These are phyloP conservation scores for Scaptomyza graminum DNA, from an alignment of 1,140 invertebrate genomes.

Conservation along the genomic window DNA sequence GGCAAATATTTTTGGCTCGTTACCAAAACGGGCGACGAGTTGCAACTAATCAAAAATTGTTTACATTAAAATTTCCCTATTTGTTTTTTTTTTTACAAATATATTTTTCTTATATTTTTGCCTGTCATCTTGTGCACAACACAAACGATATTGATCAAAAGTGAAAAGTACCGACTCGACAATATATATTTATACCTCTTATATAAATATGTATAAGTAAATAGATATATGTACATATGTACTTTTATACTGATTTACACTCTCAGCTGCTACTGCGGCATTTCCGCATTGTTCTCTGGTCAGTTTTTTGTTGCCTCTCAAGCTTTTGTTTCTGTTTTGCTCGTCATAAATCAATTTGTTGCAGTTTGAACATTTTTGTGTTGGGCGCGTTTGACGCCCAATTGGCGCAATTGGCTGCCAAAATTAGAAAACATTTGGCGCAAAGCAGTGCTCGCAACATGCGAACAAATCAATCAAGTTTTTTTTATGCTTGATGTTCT, in stretches of 20 bases:
- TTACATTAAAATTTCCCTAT: slow-evolving; percentile 24
- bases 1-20: slow-evolving; percentile 48
- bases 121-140: slow-evolving; percentile 53
- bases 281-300: slow-evolving; percentile 61
- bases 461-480: slow-evolving; percentile 60
- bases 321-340: slow-evolving; percentile 4
- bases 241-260: slow-evolving; percentile 8
- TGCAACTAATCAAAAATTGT: slow-evolving; percentile 54
- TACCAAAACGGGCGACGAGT: slow-evolving; percentile 63
- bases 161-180: slow-evolving; percentile 26
- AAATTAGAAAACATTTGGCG: slow-evolving; percentile 55
- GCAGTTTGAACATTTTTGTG: slow-evolving; percentile 60
- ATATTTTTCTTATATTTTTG: slow-evolving; percentile 7
- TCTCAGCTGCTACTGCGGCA: slow-evolving; percentile 14
- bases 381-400: slow-evolving; percentile 42
- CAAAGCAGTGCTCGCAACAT: slow-evolving; percentile 15
- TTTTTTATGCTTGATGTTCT: background rate
- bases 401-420: slow-evolving; percentile 56
- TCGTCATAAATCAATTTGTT: slow-evolving; percentile 76
- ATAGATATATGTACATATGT: background rate
- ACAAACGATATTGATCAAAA: slow-evolving; percentile 1
- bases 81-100: background rate
- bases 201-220: background rate
- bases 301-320: slow-evolving; percentile 18
- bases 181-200: slow-evolving; percentile 3